These are phyloP conservation scores for Cepaea hortensis DNA, from an alignment of 2,888 invertebrate species.

Conservation along the genomic window DNA sequence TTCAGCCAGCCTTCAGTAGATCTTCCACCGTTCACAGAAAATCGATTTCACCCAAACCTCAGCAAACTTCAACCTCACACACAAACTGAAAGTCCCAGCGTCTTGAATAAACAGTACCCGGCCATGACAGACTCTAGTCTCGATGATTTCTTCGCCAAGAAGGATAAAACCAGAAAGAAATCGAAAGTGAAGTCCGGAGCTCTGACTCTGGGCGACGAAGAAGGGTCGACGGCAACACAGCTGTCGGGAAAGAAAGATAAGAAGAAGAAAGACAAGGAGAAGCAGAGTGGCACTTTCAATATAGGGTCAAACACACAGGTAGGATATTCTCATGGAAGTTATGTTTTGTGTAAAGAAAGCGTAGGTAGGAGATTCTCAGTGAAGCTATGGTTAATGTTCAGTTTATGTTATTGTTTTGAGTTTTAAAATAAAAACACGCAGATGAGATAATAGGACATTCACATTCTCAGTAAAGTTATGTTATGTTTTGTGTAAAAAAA, in stretches of 20 bases:
- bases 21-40: too few species aligned
- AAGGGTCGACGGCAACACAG: background rate
- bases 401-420: too few species aligned
- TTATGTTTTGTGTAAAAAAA: too few species aligned
- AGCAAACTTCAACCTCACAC: too few species aligned
- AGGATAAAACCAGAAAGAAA: conserved; percentile 93
- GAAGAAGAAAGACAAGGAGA: conserved; percentile 61
- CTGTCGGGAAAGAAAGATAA: conserved; percentile 56
- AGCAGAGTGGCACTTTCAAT: conserved; percentile 22
- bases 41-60: too few species aligned
- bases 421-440: too few species aligned
- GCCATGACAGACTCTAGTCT: conserved; percentile 88
- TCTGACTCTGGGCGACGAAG: conserved; percentile 25
- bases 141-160: conserved; percentile 98
- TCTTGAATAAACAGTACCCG: too few species aligned
- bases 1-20: background rate
- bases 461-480: too few species aligned
- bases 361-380: too few species aligned
- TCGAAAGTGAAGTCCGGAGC: conserved; percentile 53
- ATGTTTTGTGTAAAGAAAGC: background rate
- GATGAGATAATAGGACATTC: too few species aligned
- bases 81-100: too few species aligned
- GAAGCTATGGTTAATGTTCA: too few species aligned
- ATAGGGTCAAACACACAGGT: conserved; percentile 24
- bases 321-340: background rate